Evolutionary conservation across 2,797 vertebrate genomes (phyloP), one percentile per base, ranked within the genome.

Genomic region (Darevskia nairensis): DNA sequence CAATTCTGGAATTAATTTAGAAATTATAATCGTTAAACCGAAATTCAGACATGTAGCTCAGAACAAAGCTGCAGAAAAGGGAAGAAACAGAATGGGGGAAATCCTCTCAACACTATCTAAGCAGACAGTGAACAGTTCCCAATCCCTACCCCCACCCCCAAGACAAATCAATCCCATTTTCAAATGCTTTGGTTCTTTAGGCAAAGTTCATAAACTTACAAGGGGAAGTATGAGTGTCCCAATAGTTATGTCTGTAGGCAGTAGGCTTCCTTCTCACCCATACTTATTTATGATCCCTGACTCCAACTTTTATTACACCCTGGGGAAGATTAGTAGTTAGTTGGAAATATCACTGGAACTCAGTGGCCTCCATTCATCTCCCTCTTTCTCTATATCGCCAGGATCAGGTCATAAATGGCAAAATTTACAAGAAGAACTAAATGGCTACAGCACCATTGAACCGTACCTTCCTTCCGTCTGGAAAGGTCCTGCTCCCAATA

Each of bases 401-500:
- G 82, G 66, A n/a, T 79, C 76, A 83, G 87, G 75, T 71, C 64
- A 88, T 84, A 79, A 84, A 88, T 78, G 64, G 32, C 21, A 46
- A 61, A 78, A 84, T 78, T 88, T 84, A 88, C 46, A 78, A 69
- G 66, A 88, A 27, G 75, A 85, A 79, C 9, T 74, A 80, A 71
- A 87, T 64, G 50, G 39, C 23, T 72, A 71, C 39, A 23, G 39
- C 44, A 79, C 39, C 5, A 1, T 15, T 25, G 89, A 86, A 80
- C 85, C 86, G 68, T 71, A 78, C 8, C 44, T 8, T 79, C 50
- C 84, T 55, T 88, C 84, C 71, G 77, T 91, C 64, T 76, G 71
- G 81, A 85, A 93, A 93, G 93, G 90, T 94, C 89, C 84, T 87
- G 75, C 76, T 90, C 84, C 88, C 92, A 87, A 7, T 90, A 94